Evolutionary conservation across 1,140 invertebrate species (phyloP), one percentile per base, ranked within the genome.

Genomic region (Drosophila tani): DNA sequence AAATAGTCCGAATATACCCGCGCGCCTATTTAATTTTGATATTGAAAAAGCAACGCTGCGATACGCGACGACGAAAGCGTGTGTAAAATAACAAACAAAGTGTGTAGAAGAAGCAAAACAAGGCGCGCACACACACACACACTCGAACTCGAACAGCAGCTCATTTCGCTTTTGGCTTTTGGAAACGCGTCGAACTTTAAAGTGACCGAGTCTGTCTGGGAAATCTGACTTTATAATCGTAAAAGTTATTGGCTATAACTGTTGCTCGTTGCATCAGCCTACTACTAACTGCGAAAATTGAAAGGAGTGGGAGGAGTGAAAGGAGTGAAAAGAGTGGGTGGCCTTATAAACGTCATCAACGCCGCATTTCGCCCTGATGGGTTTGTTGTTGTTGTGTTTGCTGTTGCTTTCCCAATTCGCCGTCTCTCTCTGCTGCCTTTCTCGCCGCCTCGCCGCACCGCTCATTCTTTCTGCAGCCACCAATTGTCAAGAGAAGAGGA

Each of bases 21-120:
- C 56, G 60, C 19, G 11, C 43, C 53, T 35, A 49, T 62, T 50
- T 53, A 60, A 68, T 59, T 73, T 76, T 83, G 77, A 79, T 86
- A 73, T 64, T 50, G 49, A 73, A 82, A 85, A 79, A 88, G 77
- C 84, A 83, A 87, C 84, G 53, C 84, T 87, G 84, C 65, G 58
- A 62, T 40, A 51, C 62, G 50, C 45, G 62, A 5, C 49, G 62
- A 55, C 46, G 84, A 88, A 88, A 79, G 69, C 80, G 84, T 81
- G 85, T 88, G 84, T 79, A 74, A 88, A 84, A 81, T 85, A 88
- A 88, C 84, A 88, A 88, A 88, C 84, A 88, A 88, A 90, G 81
- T 81, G 60, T 81, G 60, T 56, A 40, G 53, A 56, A 84, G 80
- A 81, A 77, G 81, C 85, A 75, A 87, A 82, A 79, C 79, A 81